These are phyloP conservation scores for Ophioninae sp. DNA, from an alignment of 2,888 invertebrate species.

Conservation along the genomic window DNA sequence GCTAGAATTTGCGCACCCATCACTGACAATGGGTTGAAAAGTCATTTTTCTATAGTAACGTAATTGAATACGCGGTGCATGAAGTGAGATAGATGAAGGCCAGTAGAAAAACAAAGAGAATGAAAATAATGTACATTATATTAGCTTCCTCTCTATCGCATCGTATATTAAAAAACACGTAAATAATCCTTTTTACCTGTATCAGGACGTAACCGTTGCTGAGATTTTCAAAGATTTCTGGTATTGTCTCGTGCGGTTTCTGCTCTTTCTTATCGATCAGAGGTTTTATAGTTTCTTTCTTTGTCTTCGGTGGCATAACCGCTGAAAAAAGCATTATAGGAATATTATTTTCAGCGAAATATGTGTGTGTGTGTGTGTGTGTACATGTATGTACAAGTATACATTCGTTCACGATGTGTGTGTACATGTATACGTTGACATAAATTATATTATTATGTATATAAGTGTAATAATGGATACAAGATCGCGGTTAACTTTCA, in stretches of 20 bases:
- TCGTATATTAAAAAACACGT: background rate
- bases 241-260: constrained; percentile 65
- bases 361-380: background rate
- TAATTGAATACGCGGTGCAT: background rate
- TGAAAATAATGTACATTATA: no score
- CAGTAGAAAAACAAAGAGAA: no score
- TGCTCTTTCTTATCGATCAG: constrained; percentile 57
- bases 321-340: constrained; percentile 52
- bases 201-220: constrained; percentile 75
- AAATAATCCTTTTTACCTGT: constrained; percentile 68
- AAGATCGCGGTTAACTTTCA: background rate
- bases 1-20: no score
- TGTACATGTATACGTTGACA: no score
- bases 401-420: no score
- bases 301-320: constrained; percentile 59
- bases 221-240: constrained; percentile 74
- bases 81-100: background rate
- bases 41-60: no score
- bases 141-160: background rate
- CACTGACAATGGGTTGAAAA: no score
- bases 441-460: background rate
- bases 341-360: background rate
- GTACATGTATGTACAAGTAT: no score
- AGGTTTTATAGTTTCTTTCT: constrained; percentile 61
- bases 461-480: background rate